Conservation (phyloP, 2,888 invertebrate species). For the Biston stratarius region DNA sequence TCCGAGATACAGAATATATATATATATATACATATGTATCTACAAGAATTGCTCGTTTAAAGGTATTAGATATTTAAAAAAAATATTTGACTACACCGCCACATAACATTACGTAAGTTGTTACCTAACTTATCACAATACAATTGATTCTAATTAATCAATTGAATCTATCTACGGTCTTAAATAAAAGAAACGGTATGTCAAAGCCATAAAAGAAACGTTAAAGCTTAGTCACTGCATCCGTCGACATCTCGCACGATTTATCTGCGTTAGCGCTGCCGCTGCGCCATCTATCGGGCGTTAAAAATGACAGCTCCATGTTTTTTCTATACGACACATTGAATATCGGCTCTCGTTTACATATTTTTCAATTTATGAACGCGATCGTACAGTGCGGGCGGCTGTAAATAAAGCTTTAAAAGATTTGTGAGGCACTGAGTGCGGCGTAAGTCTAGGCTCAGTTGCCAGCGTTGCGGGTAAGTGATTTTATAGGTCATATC, state of each 20-base stretch:
- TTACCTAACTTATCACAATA: no score
- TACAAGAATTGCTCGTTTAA: no score
- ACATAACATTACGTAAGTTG: no score
- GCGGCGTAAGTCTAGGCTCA: constrained; percentile 45
- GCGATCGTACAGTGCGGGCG: constrained; percentile 59
- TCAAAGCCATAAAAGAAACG: not conserved
- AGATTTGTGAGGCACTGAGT: constrained; percentile 52
- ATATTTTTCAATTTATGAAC: constrained; percentile 78
- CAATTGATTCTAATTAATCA: no score
- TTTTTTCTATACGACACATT: constrained; percentile 74
- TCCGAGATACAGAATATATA: no score
- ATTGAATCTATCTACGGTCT: no score
- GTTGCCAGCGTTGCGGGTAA: constrained; percentile 38
- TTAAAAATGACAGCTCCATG: constrained; percentile 81
- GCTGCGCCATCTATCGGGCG: constrained; percentile 70
- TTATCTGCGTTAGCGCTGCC: constrained; percentile 65
- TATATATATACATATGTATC: no score
- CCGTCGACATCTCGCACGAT: constrained; percentile 69
- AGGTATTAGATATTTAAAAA: no score
- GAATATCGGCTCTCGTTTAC: constrained; percentile 75
- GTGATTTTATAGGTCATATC: constrained; percentile 50
- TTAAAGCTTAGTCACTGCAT: constrained; percentile 17
- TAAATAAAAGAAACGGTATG: not conserved
- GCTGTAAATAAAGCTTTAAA: constrained; percentile 67
- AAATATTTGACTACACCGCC: no score